Conservation (phyloP, 2,797 vertebrate genomes). For the Spatula clypeata region DNA sequence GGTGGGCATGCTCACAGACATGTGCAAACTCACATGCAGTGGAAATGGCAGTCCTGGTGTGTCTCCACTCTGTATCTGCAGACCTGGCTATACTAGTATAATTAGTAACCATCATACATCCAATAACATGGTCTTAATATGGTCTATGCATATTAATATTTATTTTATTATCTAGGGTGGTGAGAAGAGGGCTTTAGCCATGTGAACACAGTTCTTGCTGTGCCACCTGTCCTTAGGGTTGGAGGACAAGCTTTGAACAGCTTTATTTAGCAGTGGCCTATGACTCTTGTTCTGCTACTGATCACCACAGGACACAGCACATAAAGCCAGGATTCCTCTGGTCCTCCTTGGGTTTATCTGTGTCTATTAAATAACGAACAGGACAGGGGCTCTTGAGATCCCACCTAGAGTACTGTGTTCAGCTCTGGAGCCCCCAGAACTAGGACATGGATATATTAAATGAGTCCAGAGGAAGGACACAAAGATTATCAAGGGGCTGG, state of each 20-base stretch:
- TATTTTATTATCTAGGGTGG: background rate
- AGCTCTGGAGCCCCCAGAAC: too few relatives aligned
- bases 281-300: background rate
- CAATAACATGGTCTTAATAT: background rate
- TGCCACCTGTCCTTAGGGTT: background rate
- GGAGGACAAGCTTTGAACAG: background rate
- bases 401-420: too few relatives aligned
- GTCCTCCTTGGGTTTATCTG: background rate
- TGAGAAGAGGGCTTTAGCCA: background rate
- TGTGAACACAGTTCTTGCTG: background rate
- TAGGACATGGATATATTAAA: too few relatives aligned
- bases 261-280: background rate
- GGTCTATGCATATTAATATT: background rate
- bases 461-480: too few relatives aligned
- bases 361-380: background rate
- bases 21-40: background rate
- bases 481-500: too few relatives aligned
- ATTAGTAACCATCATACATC: background rate
- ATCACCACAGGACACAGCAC: fast-evolving
- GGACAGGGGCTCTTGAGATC: background rate
- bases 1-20: background rate
- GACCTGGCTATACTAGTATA: background rate
- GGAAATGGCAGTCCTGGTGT: background rate
- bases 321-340: background rate
- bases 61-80: background rate